Percentiles rank a stretch among this genome's conserved stretches.
Conservation (phyloP, 2,888 invertebrate genomes). For the Stomorhina lunata region DNA sequence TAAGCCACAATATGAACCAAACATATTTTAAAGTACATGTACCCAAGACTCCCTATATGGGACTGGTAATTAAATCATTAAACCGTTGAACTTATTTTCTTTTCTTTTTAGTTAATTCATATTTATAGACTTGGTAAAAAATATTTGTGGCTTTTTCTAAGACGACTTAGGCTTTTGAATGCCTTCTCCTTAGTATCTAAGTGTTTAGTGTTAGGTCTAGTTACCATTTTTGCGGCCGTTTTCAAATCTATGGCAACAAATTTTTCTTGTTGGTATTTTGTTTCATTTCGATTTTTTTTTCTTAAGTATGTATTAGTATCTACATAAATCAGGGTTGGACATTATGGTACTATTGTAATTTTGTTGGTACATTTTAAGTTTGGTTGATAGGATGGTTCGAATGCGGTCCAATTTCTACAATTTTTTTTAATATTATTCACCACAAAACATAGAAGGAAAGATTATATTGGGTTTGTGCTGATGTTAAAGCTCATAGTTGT, state of each 20-base stretch:
- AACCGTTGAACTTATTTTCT: conserved; percentile 13
- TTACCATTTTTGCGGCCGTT: neutral
- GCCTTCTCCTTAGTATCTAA: conserved; percentile 11
- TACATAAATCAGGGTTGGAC: no score
- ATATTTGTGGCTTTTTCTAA: conserved; percentile 42
- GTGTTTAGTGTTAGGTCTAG: neutral
- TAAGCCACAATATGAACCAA: neutral
- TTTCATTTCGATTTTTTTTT: conserved; percentile 4
- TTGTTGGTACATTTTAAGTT: no score
- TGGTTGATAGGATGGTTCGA: no score
- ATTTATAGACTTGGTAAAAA: conserved; percentile 21
- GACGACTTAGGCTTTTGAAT: conserved; percentile 51
- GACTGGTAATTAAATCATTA: conserved; percentile 61
- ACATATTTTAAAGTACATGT: conserved; percentile 7
- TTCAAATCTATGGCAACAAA: conserved; percentile 58
- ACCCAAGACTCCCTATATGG: conserved; percentile 41
- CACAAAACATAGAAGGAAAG: no score
- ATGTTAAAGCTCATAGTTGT: no score
- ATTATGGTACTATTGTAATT: no score
- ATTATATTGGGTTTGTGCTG: no score
- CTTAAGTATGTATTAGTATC: neutral
- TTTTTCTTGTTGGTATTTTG: conserved; percentile 27
- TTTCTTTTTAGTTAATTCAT: no score
- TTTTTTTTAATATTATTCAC: no score
- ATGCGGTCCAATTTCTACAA: no score